phyloP scores from a whole-genome alignment of 2,888 invertebrate genomes.

The Gymnoscelis rufifasciata region DNA sequence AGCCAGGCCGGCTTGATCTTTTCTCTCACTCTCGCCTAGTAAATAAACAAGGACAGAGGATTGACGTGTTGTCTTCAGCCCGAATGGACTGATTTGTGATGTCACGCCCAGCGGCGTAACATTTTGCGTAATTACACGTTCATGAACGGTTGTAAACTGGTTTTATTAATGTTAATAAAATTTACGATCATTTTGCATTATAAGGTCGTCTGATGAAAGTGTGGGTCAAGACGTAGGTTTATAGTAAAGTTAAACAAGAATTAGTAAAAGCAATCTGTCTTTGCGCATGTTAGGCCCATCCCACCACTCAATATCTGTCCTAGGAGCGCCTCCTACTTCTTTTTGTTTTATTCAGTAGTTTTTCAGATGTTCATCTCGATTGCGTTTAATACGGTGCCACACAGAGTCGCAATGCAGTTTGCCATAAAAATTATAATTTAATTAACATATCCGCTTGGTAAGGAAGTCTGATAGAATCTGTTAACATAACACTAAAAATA shows the following conservation, averaged over 20 bases:
- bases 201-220: conserved; percentile 68
- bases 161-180: conserved; percentile 74
- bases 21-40: conserved; percentile 42
- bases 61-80: conserved; percentile 69
- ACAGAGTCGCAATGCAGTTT: neutral
- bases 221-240: conserved; percentile 57
- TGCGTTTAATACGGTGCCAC: neutral
- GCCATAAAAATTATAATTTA: neutral
- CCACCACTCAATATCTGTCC: conserved; percentile 79
- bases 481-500: too few relatives aligned
- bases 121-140: conserved; percentile 76
- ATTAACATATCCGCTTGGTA: too few relatives aligned
- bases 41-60: conserved; percentile 45
- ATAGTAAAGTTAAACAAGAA: conserved; percentile 50
- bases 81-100: conserved; percentile 76
- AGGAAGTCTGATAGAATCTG: too few relatives aligned
- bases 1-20: conserved; percentile 58
- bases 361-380: conserved; percentile 60
- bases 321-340: conserved; percentile 74
- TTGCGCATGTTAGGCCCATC: conserved; percentile 78
- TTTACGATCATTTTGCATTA: conserved; percentile 61
- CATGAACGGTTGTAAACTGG: conserved; percentile 70
- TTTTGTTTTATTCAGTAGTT: conserved; percentile 72
- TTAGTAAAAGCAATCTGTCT: conserved; percentile 60
- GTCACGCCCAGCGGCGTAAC: conserved; percentile 80